phyloP scores from a whole-genome alignment of 2,797 vertebrate genomes.

The Saxicola maurus region DNA sequence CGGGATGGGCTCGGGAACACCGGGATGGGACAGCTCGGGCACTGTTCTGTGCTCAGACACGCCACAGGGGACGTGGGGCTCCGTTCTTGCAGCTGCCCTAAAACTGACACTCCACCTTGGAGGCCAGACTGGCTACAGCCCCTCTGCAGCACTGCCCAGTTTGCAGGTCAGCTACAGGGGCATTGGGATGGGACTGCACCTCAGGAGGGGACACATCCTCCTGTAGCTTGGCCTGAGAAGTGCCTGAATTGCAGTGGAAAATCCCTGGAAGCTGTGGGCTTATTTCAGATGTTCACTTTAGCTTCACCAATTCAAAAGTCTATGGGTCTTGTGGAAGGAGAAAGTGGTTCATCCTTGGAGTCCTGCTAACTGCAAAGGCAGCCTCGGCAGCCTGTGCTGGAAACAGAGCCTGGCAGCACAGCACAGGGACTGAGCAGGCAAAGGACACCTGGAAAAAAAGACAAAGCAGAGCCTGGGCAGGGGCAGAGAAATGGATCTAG shows the following conservation, averaged over 20 bases:
- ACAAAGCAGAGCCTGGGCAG: not conserved
- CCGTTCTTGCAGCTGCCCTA: too few relatives aligned
- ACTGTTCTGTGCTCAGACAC: accelerated
- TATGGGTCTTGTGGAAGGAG: not conserved
- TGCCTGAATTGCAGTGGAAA: not conserved
- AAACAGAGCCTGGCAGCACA: not conserved
- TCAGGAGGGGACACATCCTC: not conserved
- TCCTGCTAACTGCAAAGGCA: accelerated
- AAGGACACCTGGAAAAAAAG: not conserved
- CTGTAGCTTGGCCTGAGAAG: not conserved
- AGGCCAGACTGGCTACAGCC: not conserved
- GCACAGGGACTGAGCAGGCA: not conserved
- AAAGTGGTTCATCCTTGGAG: not conserved
- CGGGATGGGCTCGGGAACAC: not conserved
- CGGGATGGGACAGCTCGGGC: too few relatives aligned
- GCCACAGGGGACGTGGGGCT: accelerated
- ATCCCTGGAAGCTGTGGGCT: not conserved
- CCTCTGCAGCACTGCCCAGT: not conserved
- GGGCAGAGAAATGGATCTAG: not conserved
- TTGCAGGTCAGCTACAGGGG: not conserved
- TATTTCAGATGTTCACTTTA: not conserved
- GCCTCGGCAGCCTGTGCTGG: not conserved
- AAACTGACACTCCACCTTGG: not conserved
- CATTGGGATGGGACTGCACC: not conserved
- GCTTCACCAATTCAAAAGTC: not conserved